phyloP scores from a whole-genome alignment of 2,113 vertebrate species.

The Phyllostomus discolor region DNA sequence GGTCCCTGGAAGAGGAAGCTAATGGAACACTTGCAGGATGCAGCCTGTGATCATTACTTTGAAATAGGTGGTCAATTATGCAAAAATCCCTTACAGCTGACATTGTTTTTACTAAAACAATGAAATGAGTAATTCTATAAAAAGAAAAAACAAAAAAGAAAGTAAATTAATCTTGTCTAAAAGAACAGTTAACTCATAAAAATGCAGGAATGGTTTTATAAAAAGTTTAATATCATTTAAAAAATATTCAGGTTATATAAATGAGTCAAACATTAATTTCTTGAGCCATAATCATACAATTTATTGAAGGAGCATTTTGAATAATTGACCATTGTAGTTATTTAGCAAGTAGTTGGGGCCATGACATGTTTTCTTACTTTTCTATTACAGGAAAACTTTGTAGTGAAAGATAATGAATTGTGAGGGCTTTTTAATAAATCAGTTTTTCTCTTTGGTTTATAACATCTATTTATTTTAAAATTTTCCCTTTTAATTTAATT shows the following conservation, averaged over 20 bases:
- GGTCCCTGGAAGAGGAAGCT: neutral
- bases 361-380: neutral
- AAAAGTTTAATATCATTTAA: neutral
- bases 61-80: constrained; percentile 58
- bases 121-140: constrained; percentile 37
- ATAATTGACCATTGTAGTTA: neutral
- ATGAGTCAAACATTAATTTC: neutral
- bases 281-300: neutral
- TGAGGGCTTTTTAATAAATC: neutral
- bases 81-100: constrained; percentile 12
- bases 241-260: constrained; percentile 32
- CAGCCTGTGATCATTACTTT: constrained; percentile 28
- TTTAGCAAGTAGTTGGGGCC: neutral
- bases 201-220: neutral
- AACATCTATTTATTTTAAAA: too few species aligned
- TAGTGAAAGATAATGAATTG: neutral
- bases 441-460: too few species aligned
- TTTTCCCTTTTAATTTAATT: too few species aligned
- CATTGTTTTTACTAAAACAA: neutral
- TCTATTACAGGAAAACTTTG: neutral
- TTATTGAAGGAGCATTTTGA: constrained; percentile 15
- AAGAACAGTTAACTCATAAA: constrained; percentile 30
- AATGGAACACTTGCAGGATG: neutral
- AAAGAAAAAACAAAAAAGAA: neutral
- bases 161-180: constrained; percentile 4